These are phyloP conservation scores for Notodromas monacha DNA, from an alignment of 2,888 invertebrate species.

Conservation along the genomic window DNA sequence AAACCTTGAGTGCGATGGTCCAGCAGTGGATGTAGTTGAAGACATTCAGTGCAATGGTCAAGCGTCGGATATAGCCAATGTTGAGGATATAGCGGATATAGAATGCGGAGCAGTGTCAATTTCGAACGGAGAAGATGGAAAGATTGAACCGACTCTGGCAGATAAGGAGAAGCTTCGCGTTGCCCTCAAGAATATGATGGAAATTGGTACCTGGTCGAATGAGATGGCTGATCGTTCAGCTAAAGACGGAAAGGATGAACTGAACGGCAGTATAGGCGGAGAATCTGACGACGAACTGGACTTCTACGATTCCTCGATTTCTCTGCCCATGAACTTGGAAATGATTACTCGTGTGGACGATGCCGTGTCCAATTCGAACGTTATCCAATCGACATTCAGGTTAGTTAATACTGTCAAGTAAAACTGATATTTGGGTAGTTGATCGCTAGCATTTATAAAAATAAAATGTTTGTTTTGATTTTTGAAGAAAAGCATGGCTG, in stretches of 20 bases:
- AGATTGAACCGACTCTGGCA: slow-evolving; percentile 12
- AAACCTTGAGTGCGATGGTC: slow-evolving; percentile 9
- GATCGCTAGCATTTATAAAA: too few relatives aligned
- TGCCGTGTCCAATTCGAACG: too few relatives aligned
- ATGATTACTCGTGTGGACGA: too few relatives aligned
- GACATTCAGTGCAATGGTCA: too few relatives aligned
- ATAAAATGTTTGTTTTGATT: too few relatives aligned
- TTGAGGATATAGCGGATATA: slow-evolving; percentile 6
- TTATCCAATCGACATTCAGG: too few relatives aligned
- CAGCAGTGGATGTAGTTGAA: slow-evolving; percentile 1
- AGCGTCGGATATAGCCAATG: too few relatives aligned
- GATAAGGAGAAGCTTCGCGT: slow-evolving; percentile 2
- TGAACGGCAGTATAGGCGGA: neutral
- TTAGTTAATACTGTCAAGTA: too few relatives aligned
- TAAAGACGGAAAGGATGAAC: neutral
- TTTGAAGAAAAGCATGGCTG: too few relatives aligned
- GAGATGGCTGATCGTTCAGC: slow-evolving; percentile 46
- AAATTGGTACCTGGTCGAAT: slow-evolving; percentile 69
- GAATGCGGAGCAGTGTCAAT: slow-evolving; percentile 7
- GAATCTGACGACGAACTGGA: too few relatives aligned
- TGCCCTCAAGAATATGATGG: slow-evolving; percentile 21
- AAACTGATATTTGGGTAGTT: too few relatives aligned
- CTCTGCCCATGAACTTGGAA: neutral
- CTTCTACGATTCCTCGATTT: too few relatives aligned
- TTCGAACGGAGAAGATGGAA: slow-evolving; percentile 13